Evolutionary conservation across 2,888 invertebrate species (phyloP), one percentile per base, ranked within the genome.

Genomic region (Phlogophora meticulosa): DNA sequence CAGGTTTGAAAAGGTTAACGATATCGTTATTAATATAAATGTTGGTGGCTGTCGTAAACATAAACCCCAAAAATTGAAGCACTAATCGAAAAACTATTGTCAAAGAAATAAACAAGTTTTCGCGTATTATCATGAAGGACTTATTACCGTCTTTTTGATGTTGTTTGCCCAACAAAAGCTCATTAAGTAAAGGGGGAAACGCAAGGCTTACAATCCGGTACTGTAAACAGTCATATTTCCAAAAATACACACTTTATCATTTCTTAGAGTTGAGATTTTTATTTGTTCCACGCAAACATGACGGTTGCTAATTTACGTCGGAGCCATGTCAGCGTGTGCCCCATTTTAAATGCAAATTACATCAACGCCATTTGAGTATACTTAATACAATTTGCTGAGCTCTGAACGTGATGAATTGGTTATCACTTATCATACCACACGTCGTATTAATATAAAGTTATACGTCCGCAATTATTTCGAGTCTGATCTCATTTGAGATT

Each of bases 81-180:
- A 34, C 38, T 56, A 66, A 43, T 45, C 24, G 24, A 34, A 45
- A 42, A 38, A 11, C 34, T 24, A 58, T 45, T 53, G 38, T 58
- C 7, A 53, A 32, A 17, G 20, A 34, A 36, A 40, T 45, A 57
- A 46, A 58, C 28, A 51, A 42, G 10, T 36, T 77, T 64, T 48
- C 45, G 40, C 11, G 48, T 56, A 56, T 43, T 59, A 24, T 38
- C 9, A 17, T 38, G 45, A 61, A 66, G 63, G 46, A 66, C 49
- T 56, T 69, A 65, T 57, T 36, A 45, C 51, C 32, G 28, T 43
- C 61, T 36, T 48, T 76, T 68, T 63, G 73, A 64, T 42, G 40
- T 65, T 48, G 28, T 65, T 66, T 59, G 51, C 51, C 67, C 51
- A 51, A 62, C 60, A 75, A 75, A 79, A 78, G 28, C 67, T 76